Base-by-base conservation (phyloP, 2,888 invertebrate genomes). In the Athalia circularis region DNA sequence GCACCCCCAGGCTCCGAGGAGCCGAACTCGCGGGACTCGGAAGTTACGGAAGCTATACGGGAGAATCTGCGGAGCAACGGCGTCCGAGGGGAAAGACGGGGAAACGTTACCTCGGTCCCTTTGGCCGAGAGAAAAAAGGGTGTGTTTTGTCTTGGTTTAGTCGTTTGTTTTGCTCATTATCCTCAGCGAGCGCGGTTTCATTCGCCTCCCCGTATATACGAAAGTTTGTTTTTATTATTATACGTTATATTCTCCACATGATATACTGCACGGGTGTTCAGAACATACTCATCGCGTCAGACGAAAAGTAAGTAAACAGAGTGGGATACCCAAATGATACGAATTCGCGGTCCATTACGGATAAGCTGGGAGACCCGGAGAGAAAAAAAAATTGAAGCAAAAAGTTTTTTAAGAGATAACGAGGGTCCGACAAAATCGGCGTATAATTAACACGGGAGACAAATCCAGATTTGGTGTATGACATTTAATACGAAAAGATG, bases 111-210 rank as follows among this genome's bases (percentile, higher is more conserved):
- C 80, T 81, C 80, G 77, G 76, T 50, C 70, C 64, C 52, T n/a
- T 48, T 47, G 65, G 59, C 43, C 29, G 74, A 77, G 54, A 59
- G 48, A 74, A 59, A 74, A 29, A 29, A 29, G 47, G 78, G 77
- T 77, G 45, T 15, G 79, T 70, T 52, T 72, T 78, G 65, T 76
- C 70, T 68, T 77, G 79, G 80, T 80, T 79, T 72, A 11, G 62
- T 65, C 81, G 81, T 82, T 85, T 82, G 83, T 84, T 85, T 84
- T 82, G 82, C 82, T 85, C 85, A 81, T 83, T 84, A 82, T 82
- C 80, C 81, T 72, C 62, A 29, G 29, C 29, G 29, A 29, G 29
- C 64, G 64, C 68, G 78, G 78, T 78, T 74, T 72, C 78, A 57
- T 78, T 72, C 57, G 64, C 47, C 43, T 13, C 62, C 50, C n/a